phyloP scores from a whole-genome alignment of 1,140 invertebrate species.

The Solenopsis fugax region DNA sequence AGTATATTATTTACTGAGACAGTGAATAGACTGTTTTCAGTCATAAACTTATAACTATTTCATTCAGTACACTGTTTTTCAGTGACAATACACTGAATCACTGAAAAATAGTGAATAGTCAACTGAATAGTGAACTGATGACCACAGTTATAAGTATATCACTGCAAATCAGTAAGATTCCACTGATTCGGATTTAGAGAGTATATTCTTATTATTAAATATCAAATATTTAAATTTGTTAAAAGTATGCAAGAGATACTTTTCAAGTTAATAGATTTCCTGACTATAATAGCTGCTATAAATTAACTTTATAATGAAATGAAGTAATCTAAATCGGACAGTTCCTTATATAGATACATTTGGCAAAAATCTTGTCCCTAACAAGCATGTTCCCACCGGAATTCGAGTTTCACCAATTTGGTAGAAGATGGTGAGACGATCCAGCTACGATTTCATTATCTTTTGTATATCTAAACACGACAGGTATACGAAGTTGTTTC shows the following conservation, averaged over 20 bases:
- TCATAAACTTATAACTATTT: no score
- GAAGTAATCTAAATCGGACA: neutral
- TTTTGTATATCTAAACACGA: neutral
- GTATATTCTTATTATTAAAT: neutral
- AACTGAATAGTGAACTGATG: no score
- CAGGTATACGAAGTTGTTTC: neutral
- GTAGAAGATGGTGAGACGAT: neutral
- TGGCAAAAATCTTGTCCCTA: neutral
- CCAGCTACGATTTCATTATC: constrained; percentile 21
- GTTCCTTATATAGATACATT: neutral
- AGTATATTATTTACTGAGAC: no score
- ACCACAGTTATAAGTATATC: no score
- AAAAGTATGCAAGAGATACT: neutral
- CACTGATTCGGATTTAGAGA: no score
- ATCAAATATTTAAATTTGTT: neutral
- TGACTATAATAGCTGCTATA: neutral
- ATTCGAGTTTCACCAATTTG: constrained; percentile 9
- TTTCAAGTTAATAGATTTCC: neutral
- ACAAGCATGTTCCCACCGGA: neutral
- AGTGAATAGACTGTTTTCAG: no score
- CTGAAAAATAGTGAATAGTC: no score
- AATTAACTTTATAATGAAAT: neutral
- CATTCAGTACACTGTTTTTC: no score
- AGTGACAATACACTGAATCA: no score
- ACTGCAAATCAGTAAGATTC: no score